These are phyloP conservation scores for Papilio xuthus DNA, from an alignment of 1,140 invertebrate species.

Conservation along the genomic window DNA sequence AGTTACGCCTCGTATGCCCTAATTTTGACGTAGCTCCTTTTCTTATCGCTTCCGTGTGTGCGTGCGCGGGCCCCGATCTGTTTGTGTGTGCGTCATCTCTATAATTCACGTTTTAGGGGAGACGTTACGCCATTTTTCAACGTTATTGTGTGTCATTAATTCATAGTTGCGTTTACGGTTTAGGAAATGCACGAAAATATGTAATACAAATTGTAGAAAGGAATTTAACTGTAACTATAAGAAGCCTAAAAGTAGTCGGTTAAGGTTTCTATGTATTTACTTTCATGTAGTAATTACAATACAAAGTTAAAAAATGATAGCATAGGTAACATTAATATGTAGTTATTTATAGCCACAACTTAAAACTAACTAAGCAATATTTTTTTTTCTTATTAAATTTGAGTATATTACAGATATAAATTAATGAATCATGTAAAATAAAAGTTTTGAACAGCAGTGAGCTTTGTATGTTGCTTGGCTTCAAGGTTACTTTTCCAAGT, in stretches of 20 bases:
- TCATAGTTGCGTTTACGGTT: conserved; percentile 1
- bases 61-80: conserved; percentile 53
- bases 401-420: not conserved
- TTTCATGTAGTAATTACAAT: too few species aligned
- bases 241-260: not conserved
- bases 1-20: conserved; percentile 80
- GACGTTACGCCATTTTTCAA: conserved; percentile 31
- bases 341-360: too few species aligned
- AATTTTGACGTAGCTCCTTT: conserved; percentile 74
- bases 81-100: conserved; percentile 41
- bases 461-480: not conserved
- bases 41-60: conserved; percentile 54
- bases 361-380: too few species aligned
- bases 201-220: not conserved
- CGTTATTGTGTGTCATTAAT: conserved; percentile 29
- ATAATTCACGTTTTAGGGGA: conserved; percentile 37
- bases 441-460: not conserved
- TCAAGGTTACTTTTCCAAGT: not conserved
- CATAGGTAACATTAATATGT: too few species aligned
- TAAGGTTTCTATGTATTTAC: not conserved
- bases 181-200: not conserved
- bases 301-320: too few species aligned
- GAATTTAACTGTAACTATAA: not conserved
- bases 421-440: not conserved
- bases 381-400: not conserved